phyloP scores from a whole-genome alignment of 2,888 invertebrate species.

The Ellobium chinense region DNA sequence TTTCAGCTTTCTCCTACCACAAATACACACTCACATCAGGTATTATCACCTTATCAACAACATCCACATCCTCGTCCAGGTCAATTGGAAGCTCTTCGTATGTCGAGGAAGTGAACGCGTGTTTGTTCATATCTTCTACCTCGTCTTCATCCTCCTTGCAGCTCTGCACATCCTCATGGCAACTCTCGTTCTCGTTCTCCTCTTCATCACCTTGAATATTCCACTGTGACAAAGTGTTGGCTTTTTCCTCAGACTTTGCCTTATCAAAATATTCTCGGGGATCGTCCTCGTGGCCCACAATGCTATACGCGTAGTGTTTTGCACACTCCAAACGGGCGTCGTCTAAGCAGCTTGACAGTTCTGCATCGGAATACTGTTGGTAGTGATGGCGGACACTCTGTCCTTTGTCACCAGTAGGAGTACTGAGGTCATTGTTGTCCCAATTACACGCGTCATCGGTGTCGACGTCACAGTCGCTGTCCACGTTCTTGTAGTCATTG shows the following conservation, averaged over 20 bases:
- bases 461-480: background rate
- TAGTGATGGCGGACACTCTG: too few species aligned
- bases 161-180: background rate
- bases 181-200: slow-evolving; percentile 20
- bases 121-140: background rate
- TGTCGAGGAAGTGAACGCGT: background rate
- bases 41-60: slow-evolving; percentile 31
- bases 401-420: too few species aligned
- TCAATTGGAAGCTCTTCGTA: slow-evolving; percentile 34
- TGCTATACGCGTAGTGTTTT: too few species aligned
- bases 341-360: slow-evolving; percentile 9
- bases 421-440: too few species aligned
- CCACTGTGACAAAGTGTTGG: background rate
- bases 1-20: too few species aligned
- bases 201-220: background rate
- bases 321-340: background rate
- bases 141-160: slow-evolving; percentile 5
- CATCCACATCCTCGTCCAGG: slow-evolving; percentile 38
- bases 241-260: background rate
- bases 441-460: background rate
- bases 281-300: background rate
- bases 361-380: slow-evolving; percentile 25
- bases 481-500: slow-evolving; percentile 42
- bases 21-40: too few species aligned
- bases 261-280: background rate